A percentile compares a stretch with the other conserved stretches of the same genome.
phyloP scores from a whole-genome alignment of 1,140 invertebrate species.

The Zeugodacus cucurbitae region DNA sequence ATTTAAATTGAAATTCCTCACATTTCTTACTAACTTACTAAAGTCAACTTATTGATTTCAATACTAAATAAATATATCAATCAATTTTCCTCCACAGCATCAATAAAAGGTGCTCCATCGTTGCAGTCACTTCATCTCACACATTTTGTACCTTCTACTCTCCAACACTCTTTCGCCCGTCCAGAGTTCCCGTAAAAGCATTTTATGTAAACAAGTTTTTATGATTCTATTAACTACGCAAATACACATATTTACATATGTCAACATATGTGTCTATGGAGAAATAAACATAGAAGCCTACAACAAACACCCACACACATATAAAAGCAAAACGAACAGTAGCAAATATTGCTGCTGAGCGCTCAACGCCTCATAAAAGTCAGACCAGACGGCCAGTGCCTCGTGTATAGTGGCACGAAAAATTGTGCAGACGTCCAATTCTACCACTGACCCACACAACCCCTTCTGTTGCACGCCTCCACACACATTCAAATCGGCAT shows the following conservation, averaged over 20 bases:
- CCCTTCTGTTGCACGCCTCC: neutral
- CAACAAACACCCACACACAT: neutral
- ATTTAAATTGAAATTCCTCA: too few species aligned
- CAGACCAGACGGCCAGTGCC: too few species aligned
- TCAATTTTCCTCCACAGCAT: too few species aligned
- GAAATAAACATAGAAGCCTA: neutral
- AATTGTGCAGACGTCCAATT: neutral
- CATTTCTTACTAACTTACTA: too few species aligned
- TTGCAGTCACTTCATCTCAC: neutral
- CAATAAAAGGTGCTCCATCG: neutral
- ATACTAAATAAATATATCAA: neutral
- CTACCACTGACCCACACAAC: neutral
- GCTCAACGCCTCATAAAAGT: neutral
- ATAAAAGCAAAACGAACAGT: neutral
- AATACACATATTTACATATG: neutral
- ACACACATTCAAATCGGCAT: neutral
- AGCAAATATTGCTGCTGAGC: neutral
- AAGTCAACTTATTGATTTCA: neutral
- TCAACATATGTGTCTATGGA: neutral
- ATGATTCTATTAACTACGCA: slow-evolving; percentile 16
- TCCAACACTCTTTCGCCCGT: neutral
- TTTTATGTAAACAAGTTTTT: slow-evolving; percentile 11
- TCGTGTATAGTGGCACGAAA: neutral
- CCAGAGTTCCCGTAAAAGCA: neutral
- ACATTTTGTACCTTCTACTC: neutral